phyloP scores from a whole-genome alignment of 1,140 invertebrate genomes.

The Drosophila nasuta region DNA sequence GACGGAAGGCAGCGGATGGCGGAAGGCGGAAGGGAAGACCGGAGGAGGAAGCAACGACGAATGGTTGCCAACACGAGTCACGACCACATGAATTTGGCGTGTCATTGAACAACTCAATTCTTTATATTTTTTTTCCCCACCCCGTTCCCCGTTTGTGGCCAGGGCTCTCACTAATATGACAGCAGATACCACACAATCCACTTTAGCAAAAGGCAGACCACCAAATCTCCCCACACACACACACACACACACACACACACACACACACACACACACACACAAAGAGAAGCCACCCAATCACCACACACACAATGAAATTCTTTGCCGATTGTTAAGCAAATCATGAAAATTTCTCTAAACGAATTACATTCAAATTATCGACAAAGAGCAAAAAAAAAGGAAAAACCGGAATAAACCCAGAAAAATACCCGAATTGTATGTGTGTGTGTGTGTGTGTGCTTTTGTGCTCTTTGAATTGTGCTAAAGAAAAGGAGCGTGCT shows the following conservation, averaged over 20 bases:
- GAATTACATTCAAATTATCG: conserved; percentile 79
- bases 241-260: neutral
- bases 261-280: neutral
- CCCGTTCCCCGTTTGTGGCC: neutral
- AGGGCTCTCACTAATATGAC: conserved; percentile 14
- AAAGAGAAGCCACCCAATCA: neutral
- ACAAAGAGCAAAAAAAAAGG: conserved; percentile 25
- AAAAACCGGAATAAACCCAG: conserved; percentile 15
- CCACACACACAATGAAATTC: conserved; percentile 24
- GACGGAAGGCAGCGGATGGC: neutral
- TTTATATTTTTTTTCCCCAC: too few species aligned
- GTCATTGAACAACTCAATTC: conserved; percentile 79
- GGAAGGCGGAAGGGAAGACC: neutral
- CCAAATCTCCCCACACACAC: neutral
- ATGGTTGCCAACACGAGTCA: conserved; percentile 23
- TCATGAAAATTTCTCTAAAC: conserved; percentile 77
- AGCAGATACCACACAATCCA: conserved; percentile 27
- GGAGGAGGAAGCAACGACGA: neutral
- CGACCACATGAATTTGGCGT: conserved; percentile 59
- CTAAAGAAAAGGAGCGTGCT: conserved; percentile 9
- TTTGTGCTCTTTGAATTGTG: conserved; percentile 22
- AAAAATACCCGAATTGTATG: neutral
- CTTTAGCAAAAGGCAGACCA: conserved; percentile 2
- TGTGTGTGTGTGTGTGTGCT: conserved; percentile 1
- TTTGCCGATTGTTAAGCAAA: conserved; percentile 69